Conservation (phyloP, 2,113 vertebrate species). For the Stegastes partitus region DNA sequence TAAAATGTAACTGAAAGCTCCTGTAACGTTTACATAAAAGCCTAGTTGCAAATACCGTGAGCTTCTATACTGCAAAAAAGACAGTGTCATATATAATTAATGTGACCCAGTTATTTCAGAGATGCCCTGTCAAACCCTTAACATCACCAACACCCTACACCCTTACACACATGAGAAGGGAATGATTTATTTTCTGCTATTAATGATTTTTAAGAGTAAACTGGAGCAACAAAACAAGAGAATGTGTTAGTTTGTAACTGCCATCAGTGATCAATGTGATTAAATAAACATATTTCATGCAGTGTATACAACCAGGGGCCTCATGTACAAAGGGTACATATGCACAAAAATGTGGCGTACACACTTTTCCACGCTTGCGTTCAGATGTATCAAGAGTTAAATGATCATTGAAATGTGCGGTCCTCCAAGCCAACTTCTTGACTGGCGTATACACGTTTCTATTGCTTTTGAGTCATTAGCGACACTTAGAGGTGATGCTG, state of each 20-base stretch:
- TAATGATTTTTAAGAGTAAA: conserved; percentile 29
- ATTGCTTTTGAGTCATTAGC: too few species aligned
- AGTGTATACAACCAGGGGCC: conserved; percentile 39
- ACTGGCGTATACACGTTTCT: too few species aligned
- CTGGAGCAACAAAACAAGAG: conserved; percentile 25
- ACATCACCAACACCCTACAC: background rate
- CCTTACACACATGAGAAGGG: background rate
- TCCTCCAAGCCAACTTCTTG: too few species aligned
- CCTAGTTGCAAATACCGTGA: conserved; percentile 25
- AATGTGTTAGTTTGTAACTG: conserved; percentile 35
- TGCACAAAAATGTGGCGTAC: too few species aligned
- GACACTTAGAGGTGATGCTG: too few species aligned
- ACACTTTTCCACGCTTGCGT: too few species aligned
- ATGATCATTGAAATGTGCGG: too few species aligned
- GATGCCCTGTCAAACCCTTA: conserved; percentile 30
- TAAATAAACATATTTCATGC: conserved; percentile 53
- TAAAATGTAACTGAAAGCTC: background rate
- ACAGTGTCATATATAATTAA: conserved; percentile 55
- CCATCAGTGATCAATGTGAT: conserved; percentile 44
- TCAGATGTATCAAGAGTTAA: too few species aligned
- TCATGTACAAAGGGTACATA: too few species aligned
- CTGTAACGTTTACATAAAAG: conserved; percentile 36
- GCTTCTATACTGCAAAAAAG: conserved; percentile 33
- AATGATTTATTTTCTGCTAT: conserved; percentile 35
- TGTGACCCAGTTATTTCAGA: conserved; percentile 56